Conservation (phyloP, 2,113 vertebrate genomes). For the Epinephelus fuscoguttatus region DNA sequence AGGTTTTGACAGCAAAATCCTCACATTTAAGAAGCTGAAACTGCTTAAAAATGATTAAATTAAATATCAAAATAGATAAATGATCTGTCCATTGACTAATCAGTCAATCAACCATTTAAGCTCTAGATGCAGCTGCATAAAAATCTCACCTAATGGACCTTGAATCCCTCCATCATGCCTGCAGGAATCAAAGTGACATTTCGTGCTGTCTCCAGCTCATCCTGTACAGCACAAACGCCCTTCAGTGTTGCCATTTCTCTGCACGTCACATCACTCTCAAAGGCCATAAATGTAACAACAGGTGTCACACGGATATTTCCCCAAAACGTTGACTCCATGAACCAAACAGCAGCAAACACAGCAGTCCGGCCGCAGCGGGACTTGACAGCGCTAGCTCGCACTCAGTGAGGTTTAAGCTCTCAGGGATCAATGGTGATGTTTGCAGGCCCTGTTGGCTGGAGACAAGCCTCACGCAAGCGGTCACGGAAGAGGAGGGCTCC, state of each 20-base stretch:
- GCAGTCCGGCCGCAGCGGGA: constrained; percentile 11
- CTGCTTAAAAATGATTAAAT: not conserved
- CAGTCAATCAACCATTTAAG: not conserved
- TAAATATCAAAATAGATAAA: not conserved
- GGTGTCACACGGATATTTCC: constrained; percentile 51
- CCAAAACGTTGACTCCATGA: constrained; percentile 38
- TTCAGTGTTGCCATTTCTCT: constrained; percentile 13
- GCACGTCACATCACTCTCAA: constrained; percentile 35
- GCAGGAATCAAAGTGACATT: not conserved
- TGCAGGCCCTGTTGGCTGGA: not conserved
- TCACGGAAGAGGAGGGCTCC: constrained; percentile 44
- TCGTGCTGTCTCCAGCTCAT: not conserved
- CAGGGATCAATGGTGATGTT: constrained; percentile 58
- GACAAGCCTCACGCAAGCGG: constrained; percentile 33
- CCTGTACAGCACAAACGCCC: not conserved
- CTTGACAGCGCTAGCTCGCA: constrained; percentile 10
- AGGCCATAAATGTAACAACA: constrained; percentile 31
- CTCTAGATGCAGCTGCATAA: too few species aligned
- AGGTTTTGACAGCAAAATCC: not conserved
- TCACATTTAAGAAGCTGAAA: not conserved
- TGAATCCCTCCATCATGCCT: not conserved
- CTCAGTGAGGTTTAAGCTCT: constrained; percentile 58
- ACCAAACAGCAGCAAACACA: constrained; percentile 21
- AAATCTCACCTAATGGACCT: not conserved
- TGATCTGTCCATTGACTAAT: not conserved